phyloP scores from a whole-genome alignment of 2,888 invertebrate species.

The Pristionchus entomophagus region DNA sequence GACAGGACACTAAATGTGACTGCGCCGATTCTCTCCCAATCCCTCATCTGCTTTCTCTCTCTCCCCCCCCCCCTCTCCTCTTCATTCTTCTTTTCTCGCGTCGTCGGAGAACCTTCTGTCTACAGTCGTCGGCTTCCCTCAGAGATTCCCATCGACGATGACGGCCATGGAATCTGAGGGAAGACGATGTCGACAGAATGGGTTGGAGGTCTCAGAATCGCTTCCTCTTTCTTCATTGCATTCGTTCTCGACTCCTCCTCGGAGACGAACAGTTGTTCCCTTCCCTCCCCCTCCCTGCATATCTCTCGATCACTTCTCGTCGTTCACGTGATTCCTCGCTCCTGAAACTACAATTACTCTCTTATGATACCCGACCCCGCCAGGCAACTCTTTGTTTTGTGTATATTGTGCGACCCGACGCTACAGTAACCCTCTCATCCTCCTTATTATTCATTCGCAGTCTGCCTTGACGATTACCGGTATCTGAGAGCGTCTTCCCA shows the following conservation, averaged over 20 bases:
- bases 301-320: neutral
- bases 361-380: neutral
- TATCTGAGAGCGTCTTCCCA: conserved; percentile 22
- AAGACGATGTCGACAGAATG: neutral
- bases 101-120: conserved; percentile 10
- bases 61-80: neutral
- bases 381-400: too few relatives aligned
- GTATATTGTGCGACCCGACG: neutral
- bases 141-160: too few relatives aligned
- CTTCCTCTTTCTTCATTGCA: conserved; percentile 28
- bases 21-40: conserved; percentile 33
- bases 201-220: neutral
- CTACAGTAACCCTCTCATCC: conserved; percentile 5
- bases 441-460: neutral
- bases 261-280: conserved; percentile 26
- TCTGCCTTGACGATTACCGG: neutral
- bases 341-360: conserved; percentile 11
- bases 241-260: conserved; percentile 16
- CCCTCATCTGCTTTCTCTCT: neutral
- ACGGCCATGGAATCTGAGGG: too few relatives aligned
- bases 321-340: conserved; percentile 31
- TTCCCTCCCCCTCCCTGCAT: neutral
- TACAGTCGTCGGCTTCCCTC: conserved; percentile 11
- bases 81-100: neutral
- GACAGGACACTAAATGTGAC: conserved; percentile 12